Evolutionary conservation across 2,888 invertebrate genomes (phyloP).

Genomic region (Xylota segnis): DNA sequence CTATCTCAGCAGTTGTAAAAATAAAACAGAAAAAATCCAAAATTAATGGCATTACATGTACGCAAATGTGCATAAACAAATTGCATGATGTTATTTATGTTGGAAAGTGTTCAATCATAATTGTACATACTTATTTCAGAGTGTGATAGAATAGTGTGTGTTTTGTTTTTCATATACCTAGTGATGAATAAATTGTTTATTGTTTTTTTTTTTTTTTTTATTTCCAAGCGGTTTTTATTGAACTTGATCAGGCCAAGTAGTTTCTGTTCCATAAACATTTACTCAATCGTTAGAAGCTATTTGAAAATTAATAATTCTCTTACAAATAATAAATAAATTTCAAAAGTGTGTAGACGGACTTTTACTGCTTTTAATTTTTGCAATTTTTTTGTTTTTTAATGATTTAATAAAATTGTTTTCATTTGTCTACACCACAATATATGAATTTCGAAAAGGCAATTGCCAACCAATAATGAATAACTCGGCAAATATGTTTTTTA

Average conservation of each 20-base stretch:
- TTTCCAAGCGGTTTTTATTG: neutral
- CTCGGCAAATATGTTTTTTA: too few relatives aligned
- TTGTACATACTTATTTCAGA: slow-evolving; percentile 16
- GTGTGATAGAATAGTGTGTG: slow-evolving; percentile 28
- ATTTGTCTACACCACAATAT: too few relatives aligned
- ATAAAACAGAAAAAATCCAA: slow-evolving; percentile 6
- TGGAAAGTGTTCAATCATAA: slow-evolving; percentile 64
- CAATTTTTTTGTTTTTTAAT: too few relatives aligned
- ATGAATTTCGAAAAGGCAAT: too few relatives aligned
- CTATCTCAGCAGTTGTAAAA: neutral
- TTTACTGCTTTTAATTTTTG: too few relatives aligned
- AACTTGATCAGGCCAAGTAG: neutral
- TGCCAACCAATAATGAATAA: too few relatives aligned
- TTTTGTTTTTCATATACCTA: slow-evolving; percentile 41
- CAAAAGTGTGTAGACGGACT: neutral
- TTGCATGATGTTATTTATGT: slow-evolving; percentile 49
- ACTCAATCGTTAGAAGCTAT: neutral
- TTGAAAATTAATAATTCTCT: neutral
- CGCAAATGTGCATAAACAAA: slow-evolving; percentile 45
- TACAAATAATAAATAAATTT: neutral
- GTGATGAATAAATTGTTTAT: slow-evolving; percentile 31
- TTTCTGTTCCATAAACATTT: neutral
- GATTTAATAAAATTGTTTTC: too few relatives aligned
- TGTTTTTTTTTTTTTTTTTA: too few relatives aligned
- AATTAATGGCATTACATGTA: slow-evolving; percentile 4